Base-by-base conservation (phyloP, 2,797 vertebrate genomes). In the Vespertilio murinus region DNA sequence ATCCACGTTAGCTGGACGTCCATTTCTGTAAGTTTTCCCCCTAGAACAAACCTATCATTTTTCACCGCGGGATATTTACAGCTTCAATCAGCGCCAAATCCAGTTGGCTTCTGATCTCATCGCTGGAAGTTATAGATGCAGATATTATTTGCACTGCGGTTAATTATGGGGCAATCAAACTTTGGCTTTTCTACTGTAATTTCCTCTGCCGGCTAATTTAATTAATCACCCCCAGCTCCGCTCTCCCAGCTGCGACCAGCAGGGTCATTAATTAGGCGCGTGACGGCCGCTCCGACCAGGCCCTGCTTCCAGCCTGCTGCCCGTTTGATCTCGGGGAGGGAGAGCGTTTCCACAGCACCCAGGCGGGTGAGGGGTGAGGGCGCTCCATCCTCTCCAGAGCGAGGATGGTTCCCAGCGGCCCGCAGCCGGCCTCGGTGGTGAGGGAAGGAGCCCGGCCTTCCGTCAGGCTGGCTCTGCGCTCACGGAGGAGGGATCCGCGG, bases 181-280 rank as follows among this genome's bases (percentile, higher is more conserved):
- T 98, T 98, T 98, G 98, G 98, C 98, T 98, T 98, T 98, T 98
- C 98, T 98, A 98, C 98, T 98, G 98, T 98, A 98, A 98, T 98
- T 98, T 99, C 98, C 98, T 98, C 98, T 98, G 98, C 98, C 98
- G 98, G 98, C 98, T 99, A 99, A 99, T 99, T 99, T 98, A 98
- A 99, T 99, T 99, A 99, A 99, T 99, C 98, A 99, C 98, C 98
- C 98, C 98, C 98, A 98, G 98, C 98, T 98, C 98, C 97, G 98
- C 98, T 98, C 98, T 98, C 98, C 98, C 98, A 98, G 98, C 98
- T 98, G 98, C 96, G 98, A 98, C 98, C 98, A 97, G 97, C 98
- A 98, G 98, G 98, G 98, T 98, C 98, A 98, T 98, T 98, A 98
- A 99, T 99, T 98, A 98, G 98, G 97, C 98, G 95, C 98, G 98